phyloP scores from a whole-genome alignment of 2,113 vertebrate genomes.

The Coregonus clupeaformis region DNA sequence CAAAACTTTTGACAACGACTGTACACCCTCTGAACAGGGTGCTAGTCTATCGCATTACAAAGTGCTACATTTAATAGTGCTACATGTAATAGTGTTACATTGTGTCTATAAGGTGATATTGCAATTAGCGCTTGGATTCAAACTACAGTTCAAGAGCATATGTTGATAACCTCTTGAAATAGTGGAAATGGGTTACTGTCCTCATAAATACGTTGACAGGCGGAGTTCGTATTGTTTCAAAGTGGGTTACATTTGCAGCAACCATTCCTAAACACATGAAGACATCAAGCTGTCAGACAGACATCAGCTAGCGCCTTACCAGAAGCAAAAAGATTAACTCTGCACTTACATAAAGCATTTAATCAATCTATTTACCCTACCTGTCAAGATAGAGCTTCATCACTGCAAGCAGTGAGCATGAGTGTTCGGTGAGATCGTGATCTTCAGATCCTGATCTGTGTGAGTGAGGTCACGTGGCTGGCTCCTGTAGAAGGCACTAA shows the following conservation, averaged over 20 bases:
- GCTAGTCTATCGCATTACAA: background rate
- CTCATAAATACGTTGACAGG: slow-evolving; percentile 6
- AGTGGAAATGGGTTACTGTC: background rate
- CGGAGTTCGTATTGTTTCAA: slow-evolving; percentile 4
- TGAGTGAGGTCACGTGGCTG: slow-evolving; percentile 8
- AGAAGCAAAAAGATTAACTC: slow-evolving; percentile 7
- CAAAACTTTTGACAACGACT: no score
- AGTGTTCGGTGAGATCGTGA: background rate
- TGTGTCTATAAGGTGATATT: background rate
- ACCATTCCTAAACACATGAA: background rate
- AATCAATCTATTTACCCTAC: slow-evolving; percentile 15
- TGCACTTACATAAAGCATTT: slow-evolving; percentile 13
- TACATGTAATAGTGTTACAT: background rate
- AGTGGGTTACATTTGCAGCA: background rate
- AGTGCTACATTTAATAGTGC: background rate
- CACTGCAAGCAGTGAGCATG: background rate
- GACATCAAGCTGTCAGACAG: slow-evolving; percentile 1
- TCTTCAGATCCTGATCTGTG: background rate
- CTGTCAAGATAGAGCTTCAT: slow-evolving; percentile 14
- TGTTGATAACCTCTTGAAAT: slow-evolving; percentile 4
- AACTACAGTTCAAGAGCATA: background rate
- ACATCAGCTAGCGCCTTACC: slow-evolving; percentile 2
- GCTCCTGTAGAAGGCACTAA: background rate
- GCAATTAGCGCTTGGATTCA: slow-evolving; percentile 5
- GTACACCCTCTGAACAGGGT: no score